Evolutionary conservation across 1,140 invertebrate species (phyloP).

Genomic region (Eurytemora carolleeae): DNA sequence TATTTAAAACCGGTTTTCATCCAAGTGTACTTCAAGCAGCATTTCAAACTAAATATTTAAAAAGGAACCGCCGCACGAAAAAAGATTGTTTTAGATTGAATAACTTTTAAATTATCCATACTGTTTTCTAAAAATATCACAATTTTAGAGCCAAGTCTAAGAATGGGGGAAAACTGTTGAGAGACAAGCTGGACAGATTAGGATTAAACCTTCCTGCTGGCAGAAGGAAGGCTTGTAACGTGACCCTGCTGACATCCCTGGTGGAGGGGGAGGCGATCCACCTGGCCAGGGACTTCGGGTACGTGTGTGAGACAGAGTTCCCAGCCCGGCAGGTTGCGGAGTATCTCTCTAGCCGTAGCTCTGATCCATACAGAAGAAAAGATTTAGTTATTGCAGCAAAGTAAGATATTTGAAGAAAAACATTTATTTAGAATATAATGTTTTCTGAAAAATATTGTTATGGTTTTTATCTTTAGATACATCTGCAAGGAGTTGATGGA

Average conservation of each 20-base stretch:
- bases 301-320: conserved; percentile 97
- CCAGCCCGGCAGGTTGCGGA: conserved; percentile 86
- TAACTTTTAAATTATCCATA: too few species aligned
- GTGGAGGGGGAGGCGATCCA: conserved; percentile 98
- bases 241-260: conserved; percentile 87
- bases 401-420: too few species aligned
- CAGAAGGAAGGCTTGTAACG: conserved; percentile 92
- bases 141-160: conserved; percentile 88
- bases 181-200: conserved; percentile 96
- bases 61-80: too few species aligned
- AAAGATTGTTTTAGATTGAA: too few species aligned
- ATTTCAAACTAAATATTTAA: too few species aligned
- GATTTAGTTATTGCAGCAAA: conserved; percentile 80
- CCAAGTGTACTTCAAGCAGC: too few species aligned
- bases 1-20: too few species aligned
- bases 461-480: conserved; percentile 38
- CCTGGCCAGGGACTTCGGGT: conserved; percentile 89
- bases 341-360: conserved; percentile 72
- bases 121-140: too few species aligned
- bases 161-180: conserved; percentile 84
- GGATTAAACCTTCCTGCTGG: conserved; percentile 94
- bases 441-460: too few species aligned
- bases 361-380: conserved; percentile 65
- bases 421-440: too few species aligned
- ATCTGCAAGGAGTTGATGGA: conserved; percentile 93